phyloP scores from a whole-genome alignment of 2,797 vertebrate genomes.

The Echeneis naucrates region DNA sequence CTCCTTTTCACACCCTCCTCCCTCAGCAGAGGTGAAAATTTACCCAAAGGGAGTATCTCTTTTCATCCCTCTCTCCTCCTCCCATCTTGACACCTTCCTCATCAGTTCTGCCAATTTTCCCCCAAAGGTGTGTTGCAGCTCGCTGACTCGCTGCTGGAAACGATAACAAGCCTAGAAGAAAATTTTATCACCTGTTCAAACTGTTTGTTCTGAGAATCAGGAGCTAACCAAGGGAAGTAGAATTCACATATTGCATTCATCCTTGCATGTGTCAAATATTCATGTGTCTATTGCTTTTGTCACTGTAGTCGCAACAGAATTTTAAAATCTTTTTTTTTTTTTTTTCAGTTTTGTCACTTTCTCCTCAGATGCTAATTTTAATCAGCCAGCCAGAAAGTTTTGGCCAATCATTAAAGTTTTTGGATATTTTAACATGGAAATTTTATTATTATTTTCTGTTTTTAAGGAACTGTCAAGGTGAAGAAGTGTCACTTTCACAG shows the following conservation, averaged over 20 bases:
- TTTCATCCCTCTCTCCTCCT: constrained; percentile 27
- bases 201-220: constrained; percentile 54
- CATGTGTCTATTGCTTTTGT: not conserved
- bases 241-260: not conserved
- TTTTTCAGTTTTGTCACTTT: not conserved
- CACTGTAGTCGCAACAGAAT: not conserved
- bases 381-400: not conserved
- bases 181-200: constrained; percentile 48
- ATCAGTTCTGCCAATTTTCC: constrained; percentile 65
- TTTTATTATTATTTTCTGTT: not conserved
- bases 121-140: constrained; percentile 66
- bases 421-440: not conserved
- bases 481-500: constrained; percentile 38
- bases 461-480: constrained; percentile 2
- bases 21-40: constrained; percentile 70
- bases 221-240: not conserved
- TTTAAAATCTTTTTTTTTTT: not conserved
- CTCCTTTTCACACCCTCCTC: constrained; percentile 61
- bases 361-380: not conserved
- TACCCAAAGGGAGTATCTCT: constrained; percentile 62
- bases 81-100: constrained; percentile 68
- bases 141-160: constrained; percentile 54
- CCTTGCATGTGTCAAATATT: not conserved
- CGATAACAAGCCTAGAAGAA: constrained; percentile 51
- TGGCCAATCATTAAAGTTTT: not conserved